phyloP scores from a whole-genome alignment of 1,140 invertebrate species.

The Yoshiicerus persimilis region DNA sequence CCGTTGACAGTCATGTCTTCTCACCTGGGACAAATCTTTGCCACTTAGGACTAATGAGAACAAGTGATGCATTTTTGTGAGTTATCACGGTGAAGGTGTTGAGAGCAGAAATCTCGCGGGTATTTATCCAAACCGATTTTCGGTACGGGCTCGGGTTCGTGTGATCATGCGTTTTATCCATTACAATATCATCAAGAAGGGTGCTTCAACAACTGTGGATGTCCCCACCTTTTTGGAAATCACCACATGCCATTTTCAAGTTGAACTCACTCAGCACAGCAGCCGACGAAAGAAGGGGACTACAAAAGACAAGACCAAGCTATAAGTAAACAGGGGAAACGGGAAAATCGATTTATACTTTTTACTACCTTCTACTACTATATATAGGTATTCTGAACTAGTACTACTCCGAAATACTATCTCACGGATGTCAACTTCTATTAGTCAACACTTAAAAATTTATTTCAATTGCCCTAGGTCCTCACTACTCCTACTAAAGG shows the following conservation, averaged over 20 bases:
- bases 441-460: not conserved
- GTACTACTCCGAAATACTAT: no score
- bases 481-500: no score
- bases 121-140: constrained; percentile 17
- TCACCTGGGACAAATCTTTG: constrained; percentile 76
- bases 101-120: not conserved
- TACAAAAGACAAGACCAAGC: not conserved
- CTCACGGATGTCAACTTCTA: not conserved
- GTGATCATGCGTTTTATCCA: constrained; percentile 11
- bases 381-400: not conserved
- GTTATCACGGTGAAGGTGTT: not conserved
- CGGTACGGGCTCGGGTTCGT: not conserved
- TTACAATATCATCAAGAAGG: not conserved
- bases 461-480: no score
- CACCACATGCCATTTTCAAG: not conserved
- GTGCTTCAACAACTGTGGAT: not conserved
- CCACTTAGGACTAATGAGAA: constrained; percentile 82
- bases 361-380: not conserved
- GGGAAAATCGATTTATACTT: constrained; percentile 8
- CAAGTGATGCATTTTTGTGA: constrained; percentile 76
- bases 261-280: not conserved
- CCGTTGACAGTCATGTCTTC: not conserved
- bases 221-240: not conserved
- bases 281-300: not conserved
- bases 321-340: constrained; percentile 5